Percentiles rank a stretch among this genome's conserved stretches.
Conservation (phyloP, 1,140 invertebrate species). For the Drosophila simulans region DNA sequence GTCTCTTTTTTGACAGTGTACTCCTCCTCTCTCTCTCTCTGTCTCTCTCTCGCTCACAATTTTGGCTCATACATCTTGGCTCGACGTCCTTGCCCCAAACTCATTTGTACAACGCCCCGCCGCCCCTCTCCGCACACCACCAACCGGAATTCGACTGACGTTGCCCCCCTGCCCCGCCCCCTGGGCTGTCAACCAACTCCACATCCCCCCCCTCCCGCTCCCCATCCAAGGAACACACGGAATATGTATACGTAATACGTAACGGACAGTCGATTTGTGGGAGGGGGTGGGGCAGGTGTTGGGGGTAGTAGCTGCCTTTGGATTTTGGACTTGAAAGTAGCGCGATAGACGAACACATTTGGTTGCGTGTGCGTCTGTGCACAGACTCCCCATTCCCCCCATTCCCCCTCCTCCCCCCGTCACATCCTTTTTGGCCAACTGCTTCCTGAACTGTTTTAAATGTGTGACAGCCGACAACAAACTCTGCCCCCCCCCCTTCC, state of each 20-base stretch:
- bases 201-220: slow-evolving; percentile 1
- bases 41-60: slow-evolving; percentile 10
- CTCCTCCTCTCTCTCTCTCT: too few relatives aligned
- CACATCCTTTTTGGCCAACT: slow-evolving; percentile 16
- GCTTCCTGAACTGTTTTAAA: slow-evolving; percentile 74
- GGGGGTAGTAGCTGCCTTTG: slow-evolving; percentile 18
- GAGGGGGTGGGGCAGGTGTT: background rate
- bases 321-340: slow-evolving; percentile 56
- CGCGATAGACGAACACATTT: slow-evolving; percentile 73
- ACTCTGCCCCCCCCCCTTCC: background rate
- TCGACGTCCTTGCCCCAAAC: slow-evolving; percentile 77
- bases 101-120: slow-evolving; percentile 65
- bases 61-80: slow-evolving; percentile 64
- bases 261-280: slow-evolving; percentile 57
- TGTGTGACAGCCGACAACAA: slow-evolving; percentile 73
- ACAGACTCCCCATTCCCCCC: background rate
- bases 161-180: background rate
- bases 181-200: background rate
- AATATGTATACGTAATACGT: slow-evolving; percentile 82
- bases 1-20: slow-evolving; percentile 7
- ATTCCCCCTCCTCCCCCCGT: background rate
- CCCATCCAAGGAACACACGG: slow-evolving; percentile 19
- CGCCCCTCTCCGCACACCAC: background rate
- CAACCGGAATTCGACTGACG: slow-evolving; percentile 28
- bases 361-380: slow-evolving; percentile 65